Conservation (phyloP, 2,888 invertebrate genomes). For the Philopedon plagiatum region DNA sequence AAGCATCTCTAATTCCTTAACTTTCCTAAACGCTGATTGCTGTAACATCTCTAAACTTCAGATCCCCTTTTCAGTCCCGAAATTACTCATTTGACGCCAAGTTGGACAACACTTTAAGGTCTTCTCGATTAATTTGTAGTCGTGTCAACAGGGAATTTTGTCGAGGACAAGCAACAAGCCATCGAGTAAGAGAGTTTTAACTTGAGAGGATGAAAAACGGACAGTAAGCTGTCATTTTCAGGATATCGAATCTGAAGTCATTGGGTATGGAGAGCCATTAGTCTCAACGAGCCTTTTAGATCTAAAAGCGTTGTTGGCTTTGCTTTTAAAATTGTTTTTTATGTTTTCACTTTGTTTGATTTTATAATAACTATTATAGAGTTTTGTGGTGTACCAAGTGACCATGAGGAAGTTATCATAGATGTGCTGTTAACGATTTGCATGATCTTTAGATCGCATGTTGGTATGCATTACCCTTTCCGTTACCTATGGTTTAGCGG, state of each 20-base stretch:
- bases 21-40: neutral
- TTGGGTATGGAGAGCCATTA: slow-evolving; percentile 10
- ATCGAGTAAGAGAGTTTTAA: slow-evolving; percentile 9
- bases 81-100: neutral
- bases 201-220: slow-evolving; percentile 21
- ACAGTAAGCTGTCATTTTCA: slow-evolving; percentile 13
- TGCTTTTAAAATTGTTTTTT: neutral
- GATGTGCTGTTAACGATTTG: too few species aligned
- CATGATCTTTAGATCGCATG: too few species aligned
- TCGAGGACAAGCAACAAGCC: slow-evolving; percentile 17
- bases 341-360: neutral
- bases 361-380: too few species aligned
- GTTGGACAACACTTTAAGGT: neutral
- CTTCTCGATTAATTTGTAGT: slow-evolving; percentile 8
- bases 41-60: neutral
- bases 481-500: too few species aligned
- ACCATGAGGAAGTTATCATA: too few species aligned
- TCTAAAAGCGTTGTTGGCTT: neutral
- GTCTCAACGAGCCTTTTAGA: neutral
- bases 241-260: slow-evolving; percentile 9
- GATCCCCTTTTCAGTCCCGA: neutral
- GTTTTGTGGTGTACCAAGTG: too few species aligned
- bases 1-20: neutral
- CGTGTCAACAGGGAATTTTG: slow-evolving; percentile 10
- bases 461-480: too few species aligned